Evolutionary conservation across 2,113 vertebrate species (phyloP).

Genomic region (Saccopteryx bilineata): DNA sequence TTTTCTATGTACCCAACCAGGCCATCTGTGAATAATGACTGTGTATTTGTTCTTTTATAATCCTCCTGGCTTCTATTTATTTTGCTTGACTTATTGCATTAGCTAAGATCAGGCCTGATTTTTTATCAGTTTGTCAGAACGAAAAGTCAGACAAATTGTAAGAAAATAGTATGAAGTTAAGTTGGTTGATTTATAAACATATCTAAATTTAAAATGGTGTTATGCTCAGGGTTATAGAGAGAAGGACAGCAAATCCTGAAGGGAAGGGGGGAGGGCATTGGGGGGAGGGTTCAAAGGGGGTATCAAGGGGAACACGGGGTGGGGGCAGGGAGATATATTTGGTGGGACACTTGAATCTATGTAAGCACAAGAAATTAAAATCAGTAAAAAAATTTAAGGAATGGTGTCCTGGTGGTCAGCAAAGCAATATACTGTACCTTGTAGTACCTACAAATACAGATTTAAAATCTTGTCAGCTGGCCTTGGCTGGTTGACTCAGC

Average conservation of each 20-base stretch:
- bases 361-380: no score
- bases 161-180: slow-evolving; percentile 23
- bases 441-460: not conserved
- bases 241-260: no score
- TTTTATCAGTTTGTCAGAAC: slow-evolving; percentile 3
- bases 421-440: not conserved
- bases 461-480: not conserved
- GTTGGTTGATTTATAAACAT: not conserved
- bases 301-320: no score
- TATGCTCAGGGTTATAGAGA: no score
- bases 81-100: slow-evolving; percentile 52
- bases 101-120: not conserved
- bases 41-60: slow-evolving; percentile 29
- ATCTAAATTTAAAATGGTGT: slow-evolving; percentile 7
- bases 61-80: not conserved
- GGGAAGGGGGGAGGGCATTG: no score
- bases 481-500: no score
- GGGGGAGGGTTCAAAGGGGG: no score
- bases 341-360: no score
- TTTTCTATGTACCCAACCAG: not conserved
- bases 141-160: not conserved
- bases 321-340: no score
- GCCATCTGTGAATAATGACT: slow-evolving; percentile 29
- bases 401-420: not conserved
- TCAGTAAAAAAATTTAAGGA: not conserved